Evolutionary conservation across 2,113 vertebrate genomes (phyloP).

Genomic region (Brevimyrus niger): DNA sequence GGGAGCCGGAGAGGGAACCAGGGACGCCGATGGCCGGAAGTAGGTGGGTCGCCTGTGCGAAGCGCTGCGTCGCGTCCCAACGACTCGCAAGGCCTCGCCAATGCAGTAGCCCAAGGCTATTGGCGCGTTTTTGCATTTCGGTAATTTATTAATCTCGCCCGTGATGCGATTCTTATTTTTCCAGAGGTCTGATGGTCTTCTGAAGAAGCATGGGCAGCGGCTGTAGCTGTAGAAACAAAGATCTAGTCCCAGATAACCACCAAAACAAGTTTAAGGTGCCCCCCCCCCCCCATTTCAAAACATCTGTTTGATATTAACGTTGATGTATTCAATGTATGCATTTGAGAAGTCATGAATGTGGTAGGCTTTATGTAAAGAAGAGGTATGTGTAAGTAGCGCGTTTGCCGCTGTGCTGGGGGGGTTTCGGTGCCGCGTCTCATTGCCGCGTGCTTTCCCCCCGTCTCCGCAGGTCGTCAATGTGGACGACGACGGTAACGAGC

Average conservation of each 20-base stretch:
- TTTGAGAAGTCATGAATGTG: neutral
- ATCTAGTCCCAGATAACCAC: constrained; percentile 94
- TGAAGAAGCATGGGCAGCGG: constrained; percentile 99
- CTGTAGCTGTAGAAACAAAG: constrained; percentile 99
- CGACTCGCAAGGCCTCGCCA: neutral
- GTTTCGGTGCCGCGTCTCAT: neutral
- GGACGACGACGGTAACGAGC: constrained; percentile 96
- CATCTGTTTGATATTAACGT: neutral
- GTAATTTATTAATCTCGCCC: neutral
- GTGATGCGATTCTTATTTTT: constrained; percentile 16
- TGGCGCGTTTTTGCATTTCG: neutral
- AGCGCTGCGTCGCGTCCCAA: neutral
- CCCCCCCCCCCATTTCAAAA: constrained; percentile 5
- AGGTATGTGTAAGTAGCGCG: neutral
- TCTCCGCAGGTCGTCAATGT: constrained; percentile 84
- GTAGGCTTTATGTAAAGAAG: neutral
- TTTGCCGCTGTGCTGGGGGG: neutral
- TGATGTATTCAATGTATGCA: neutral
- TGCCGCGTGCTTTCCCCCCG: too few species aligned
- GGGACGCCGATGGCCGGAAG: constrained; percentile 79
- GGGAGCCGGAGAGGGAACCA: constrained; percentile 73
- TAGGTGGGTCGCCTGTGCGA: constrained; percentile 63
- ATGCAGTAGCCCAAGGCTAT: neutral
- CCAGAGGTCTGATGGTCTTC: constrained; percentile 87
- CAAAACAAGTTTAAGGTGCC: constrained; percentile 95